These are phyloP conservation scores for Cryptophagus acutangulus DNA, from an alignment of 2,888 invertebrate species.

Conservation along the genomic window DNA sequence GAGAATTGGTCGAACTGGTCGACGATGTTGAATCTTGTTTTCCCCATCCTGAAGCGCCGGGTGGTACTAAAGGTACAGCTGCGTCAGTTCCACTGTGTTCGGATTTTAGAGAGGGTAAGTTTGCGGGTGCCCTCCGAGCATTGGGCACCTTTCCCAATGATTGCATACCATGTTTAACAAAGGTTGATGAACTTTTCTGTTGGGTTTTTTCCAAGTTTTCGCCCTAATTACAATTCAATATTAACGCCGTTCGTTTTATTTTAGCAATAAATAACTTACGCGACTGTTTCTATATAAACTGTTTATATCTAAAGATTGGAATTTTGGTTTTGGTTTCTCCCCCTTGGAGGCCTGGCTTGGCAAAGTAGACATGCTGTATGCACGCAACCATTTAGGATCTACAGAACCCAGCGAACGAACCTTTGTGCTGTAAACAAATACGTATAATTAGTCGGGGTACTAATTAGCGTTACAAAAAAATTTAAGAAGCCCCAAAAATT, in stretches of 20 bases:
- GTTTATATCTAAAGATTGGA: conserved; percentile 96
- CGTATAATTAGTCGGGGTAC: no score
- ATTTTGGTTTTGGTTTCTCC: conserved; percentile 92
- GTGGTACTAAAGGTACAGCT: conserved; percentile 71
- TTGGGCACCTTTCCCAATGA: conserved; percentile 98
- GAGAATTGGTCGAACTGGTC: conserved; percentile 13
- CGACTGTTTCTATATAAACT: conserved; percentile 86
- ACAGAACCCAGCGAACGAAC: conserved; percentile 73
- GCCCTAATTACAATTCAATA: conserved; percentile 53
- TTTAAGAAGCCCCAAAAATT: no score
- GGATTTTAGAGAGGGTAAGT: conserved; percentile 98
- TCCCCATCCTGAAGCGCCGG: conserved; percentile 77
- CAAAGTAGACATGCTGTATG: conserved; percentile 95
- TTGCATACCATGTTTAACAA: conserved; percentile 98
- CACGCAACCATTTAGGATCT: conserved; percentile 86
- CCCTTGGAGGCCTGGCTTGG: conserved; percentile 81
- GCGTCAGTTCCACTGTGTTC: conserved; percentile 80
- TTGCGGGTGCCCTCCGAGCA: conserved; percentile 96
- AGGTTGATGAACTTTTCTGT: conserved; percentile 83
- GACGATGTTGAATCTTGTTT: conserved; percentile 46
- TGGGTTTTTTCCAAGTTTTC: conserved; percentile 83
- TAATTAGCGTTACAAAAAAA: no score
- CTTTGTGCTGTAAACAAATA: conserved; percentile 58
- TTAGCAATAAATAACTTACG: conserved; percentile 55
- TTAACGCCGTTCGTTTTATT: background rate